Conservation (phyloP, 2,888 invertebrate species). For the Seira musarum region DNA sequence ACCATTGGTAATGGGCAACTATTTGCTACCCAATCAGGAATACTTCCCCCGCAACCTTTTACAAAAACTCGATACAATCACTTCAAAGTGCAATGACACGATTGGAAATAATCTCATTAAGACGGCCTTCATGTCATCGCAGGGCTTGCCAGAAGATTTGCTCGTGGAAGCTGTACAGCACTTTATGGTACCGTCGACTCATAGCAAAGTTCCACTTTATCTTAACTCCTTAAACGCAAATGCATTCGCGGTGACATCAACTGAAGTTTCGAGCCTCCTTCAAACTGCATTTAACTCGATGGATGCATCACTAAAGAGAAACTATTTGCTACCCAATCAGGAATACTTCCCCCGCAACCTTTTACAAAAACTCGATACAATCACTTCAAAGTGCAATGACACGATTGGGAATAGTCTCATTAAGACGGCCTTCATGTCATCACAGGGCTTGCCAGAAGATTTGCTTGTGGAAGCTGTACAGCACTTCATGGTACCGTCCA, state of each 20-base stretch:
- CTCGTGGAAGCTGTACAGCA: background rate
- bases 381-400: constrained; percentile 26
- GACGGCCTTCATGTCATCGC: constrained; percentile 38
- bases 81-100: constrained; percentile 21
- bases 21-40: constrained; percentile 48
- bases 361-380: constrained; percentile 28
- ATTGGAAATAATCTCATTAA: constrained; percentile 45
- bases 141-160: no score
- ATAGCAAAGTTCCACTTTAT: constrained; percentile 38
- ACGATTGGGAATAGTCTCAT: constrained; percentile 43
- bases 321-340: constrained; percentile 44
- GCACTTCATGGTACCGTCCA: background rate
- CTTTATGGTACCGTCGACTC: constrained; percentile 6
- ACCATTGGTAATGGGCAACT: constrained; percentile 39
- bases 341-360: constrained; percentile 50
- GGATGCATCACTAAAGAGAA: no score
- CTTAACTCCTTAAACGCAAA: constrained; percentile 8
- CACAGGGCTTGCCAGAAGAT: no score
- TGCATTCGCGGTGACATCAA: constrained; percentile 4
- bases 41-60: constrained; percentile 48
- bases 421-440: constrained; percentile 32
- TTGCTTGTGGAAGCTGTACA: background rate
- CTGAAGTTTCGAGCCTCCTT: constrained; percentile 39
- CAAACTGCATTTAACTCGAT: constrained; percentile 18
- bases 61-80: constrained; percentile 31